phyloP scores from a whole-genome alignment of 2,888 invertebrate genomes.

The Rhingia campestris region DNA sequence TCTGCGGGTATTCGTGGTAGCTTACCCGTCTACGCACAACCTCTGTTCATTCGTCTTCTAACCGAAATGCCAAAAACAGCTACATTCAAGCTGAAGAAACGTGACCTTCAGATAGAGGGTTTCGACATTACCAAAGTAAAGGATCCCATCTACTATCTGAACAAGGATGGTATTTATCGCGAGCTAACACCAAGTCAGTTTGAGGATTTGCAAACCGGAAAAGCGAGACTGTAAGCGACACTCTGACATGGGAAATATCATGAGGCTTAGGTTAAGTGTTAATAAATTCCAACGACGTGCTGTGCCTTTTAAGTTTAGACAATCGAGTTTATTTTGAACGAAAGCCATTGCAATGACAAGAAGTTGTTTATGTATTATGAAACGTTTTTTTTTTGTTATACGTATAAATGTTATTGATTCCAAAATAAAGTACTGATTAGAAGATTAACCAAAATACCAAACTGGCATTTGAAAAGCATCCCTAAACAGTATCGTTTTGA shows the following conservation, averaged over 20 bases:
- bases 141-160: constrained; percentile 90
- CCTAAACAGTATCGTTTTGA: constrained; percentile 45
- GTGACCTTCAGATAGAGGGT: constrained; percentile 92
- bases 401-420: constrained; percentile 40
- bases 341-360: constrained; percentile 50
- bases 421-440: constrained; percentile 73
- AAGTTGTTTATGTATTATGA: constrained; percentile 31
- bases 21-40: constrained; percentile 93
- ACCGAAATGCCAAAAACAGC: constrained; percentile 91
- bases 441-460: constrained; percentile 34
- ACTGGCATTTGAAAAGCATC: constrained; percentile 32
- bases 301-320: constrained; percentile 66
- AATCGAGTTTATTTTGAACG: constrained; percentile 9
- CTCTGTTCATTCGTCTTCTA: constrained; percentile 92
- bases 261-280: constrained; percentile 58
- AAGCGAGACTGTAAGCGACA: constrained; percentile 83
- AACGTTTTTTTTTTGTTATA: constrained; percentile 35
- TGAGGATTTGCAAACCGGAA: constrained; percentile 83
- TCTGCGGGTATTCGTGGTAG: constrained; percentile 87
- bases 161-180: constrained; percentile 84
- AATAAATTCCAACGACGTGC: constrained; percentile 64
- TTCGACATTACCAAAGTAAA: constrained; percentile 89
- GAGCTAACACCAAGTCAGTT: constrained; percentile 83
- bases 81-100: constrained; percentile 97
- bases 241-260: not conserved